Base-by-base conservation (phyloP, 1,140 invertebrate genomes). In the Lasioglossum baleicum region DNA sequence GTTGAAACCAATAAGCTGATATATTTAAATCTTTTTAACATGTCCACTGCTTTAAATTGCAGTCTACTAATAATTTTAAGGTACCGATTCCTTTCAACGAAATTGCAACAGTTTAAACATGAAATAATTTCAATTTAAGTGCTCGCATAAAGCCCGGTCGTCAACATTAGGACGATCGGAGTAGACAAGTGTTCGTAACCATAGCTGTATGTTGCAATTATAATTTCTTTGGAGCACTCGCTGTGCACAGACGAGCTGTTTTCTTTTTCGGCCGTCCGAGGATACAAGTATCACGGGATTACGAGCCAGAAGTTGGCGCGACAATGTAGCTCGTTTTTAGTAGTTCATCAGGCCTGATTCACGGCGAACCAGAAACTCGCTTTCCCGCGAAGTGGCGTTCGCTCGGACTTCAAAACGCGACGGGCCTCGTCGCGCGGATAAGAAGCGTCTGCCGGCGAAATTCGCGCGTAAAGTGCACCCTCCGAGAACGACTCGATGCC, bases 321-420 rank as follows among this genome's bases (percentile, higher is more conserved):
- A 80, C 77, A 80, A 80, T 80, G 20, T 61, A 53, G 77, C 77
- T 80, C 77, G 53, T 80, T 75, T 80, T 74, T 80, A 75, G 63
- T 75, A 42, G 77, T 74, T 80, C 77, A 80, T 80, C 44, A 80
- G 77, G 63, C 40, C 31, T 67, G 77, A 80, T 80, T 80, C 77
- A 80, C 20, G n/a, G 15, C 17, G 71, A 67, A 80, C 67, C 71
- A 80, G 77, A 75, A 80, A 48, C 22, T 53, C 42, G 53, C 71
- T 66, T 75, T 53, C 40, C 48, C 51, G 42, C 64, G 40, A 15
- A 75, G 64, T 48, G 60, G 51, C 44, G 56, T 67, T 80, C 42
- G 66, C 35, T 51, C 22, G 53, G 20, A 65, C 63, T 80, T 67
- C 13, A 42, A 65, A 79, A 61, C 71, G 17, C 35, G 7, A 15